Conservation (phyloP, 2,113 vertebrate species). For the Archilochus colubris region DNA sequence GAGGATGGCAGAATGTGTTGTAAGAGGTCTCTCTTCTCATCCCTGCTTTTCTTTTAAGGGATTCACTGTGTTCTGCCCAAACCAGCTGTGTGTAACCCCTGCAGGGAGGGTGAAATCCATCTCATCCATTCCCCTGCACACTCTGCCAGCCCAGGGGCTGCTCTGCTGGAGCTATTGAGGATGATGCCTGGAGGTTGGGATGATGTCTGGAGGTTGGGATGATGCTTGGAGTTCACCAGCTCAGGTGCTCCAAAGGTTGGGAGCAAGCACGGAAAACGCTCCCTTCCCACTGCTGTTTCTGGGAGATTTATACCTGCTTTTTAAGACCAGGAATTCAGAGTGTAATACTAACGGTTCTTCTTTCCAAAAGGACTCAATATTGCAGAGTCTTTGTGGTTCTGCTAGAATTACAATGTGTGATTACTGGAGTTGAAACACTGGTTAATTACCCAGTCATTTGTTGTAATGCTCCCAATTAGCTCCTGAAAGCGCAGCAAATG, state of each 20-base stretch:
- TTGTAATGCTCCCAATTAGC: slow-evolving; percentile 42
- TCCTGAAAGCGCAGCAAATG: slow-evolving; percentile 11
- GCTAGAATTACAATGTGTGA: slow-evolving; percentile 1
- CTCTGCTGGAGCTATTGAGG: background rate
- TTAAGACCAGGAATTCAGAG: background rate
- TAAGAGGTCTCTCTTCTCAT: background rate
- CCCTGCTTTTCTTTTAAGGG: background rate
- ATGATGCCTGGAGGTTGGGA: background rate
- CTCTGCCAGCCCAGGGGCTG: background rate
- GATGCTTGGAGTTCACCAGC: background rate
- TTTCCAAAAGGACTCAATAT: background rate
- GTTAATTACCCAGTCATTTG: slow-evolving; percentile 53
- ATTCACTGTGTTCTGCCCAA: background rate
- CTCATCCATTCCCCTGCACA: fast-evolving
- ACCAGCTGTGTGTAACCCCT: background rate
- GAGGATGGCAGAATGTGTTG: background rate
- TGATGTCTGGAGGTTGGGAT: background rate
- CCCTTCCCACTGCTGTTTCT: background rate
- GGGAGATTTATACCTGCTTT: background rate
- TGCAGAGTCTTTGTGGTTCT: background rate
- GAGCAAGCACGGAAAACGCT: fast-evolving
- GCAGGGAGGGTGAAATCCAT: background rate
- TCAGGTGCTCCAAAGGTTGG: background rate
- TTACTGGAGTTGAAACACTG: slow-evolving; percentile 14
- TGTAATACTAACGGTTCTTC: background rate